phyloP scores from a whole-genome alignment of 1,140 invertebrate species.

The Fopius arisanus region DNA sequence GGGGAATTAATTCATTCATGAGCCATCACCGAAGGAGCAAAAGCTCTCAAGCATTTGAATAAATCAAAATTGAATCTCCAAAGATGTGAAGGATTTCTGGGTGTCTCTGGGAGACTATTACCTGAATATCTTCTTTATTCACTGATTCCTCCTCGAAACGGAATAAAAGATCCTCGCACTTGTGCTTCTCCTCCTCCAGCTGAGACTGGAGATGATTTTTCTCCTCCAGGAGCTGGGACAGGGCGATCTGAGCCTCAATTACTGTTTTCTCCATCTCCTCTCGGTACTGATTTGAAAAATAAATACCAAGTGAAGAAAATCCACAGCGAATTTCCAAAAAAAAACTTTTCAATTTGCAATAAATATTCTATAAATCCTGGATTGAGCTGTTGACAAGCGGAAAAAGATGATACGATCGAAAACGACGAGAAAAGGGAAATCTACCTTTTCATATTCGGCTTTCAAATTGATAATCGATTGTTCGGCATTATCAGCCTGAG shows the following conservation, averaged over 20 bases:
- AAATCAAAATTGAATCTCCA: not conserved
- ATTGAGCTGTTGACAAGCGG: too few relatives aligned
- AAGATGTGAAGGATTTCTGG: conserved; percentile 55
- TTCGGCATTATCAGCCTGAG: conserved; percentile 75
- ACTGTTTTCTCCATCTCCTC: conserved; percentile 67
- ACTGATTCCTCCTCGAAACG: conserved; percentile 89
- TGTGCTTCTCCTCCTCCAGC: conserved; percentile 86
- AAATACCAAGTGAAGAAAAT: conserved; percentile 12
- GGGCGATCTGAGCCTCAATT: conserved; percentile 52
- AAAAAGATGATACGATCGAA: too few relatives aligned
- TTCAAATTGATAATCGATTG: conserved; percentile 61
- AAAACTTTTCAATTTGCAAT: too few relatives aligned
- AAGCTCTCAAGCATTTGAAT: not conserved
- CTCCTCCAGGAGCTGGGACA: conserved; percentile 71
- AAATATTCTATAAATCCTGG: too few relatives aligned
- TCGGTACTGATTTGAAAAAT: conserved; percentile 57
- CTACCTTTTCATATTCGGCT: conserved; percentile 68
- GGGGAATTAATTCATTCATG: too few relatives aligned
- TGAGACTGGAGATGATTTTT: conserved; percentile 72
- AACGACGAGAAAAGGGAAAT: not conserved
- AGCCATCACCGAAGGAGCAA: not conserved
- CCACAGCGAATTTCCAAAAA: too few relatives aligned
- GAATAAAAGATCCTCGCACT: conserved; percentile 91
- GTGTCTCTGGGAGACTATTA: not conserved
- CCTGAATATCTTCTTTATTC: conserved; percentile 81